A percentile compares a stretch with the other conserved stretches of the same genome.
These are phyloP conservation scores for Valencia hispanica DNA, from an alignment of 2,797 vertebrate species.

Conservation along the genomic window DNA sequence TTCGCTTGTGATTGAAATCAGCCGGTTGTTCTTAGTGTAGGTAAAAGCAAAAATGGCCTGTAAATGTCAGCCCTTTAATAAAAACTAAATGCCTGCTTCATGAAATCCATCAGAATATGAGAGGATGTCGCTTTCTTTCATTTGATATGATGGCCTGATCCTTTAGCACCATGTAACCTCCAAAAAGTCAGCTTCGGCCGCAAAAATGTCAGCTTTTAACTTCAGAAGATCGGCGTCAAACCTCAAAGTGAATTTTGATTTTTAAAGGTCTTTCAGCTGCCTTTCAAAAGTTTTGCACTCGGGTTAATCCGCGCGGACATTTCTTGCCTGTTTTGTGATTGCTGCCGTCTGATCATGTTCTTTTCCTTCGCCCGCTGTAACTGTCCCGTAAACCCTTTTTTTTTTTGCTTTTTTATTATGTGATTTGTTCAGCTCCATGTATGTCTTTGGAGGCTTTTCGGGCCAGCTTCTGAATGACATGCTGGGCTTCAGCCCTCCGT, in stretches of 20 bases:
- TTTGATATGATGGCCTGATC: constrained; percentile 31
- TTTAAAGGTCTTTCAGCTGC: constrained; percentile 19
- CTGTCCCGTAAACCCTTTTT: not conserved
- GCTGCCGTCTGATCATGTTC: not conserved
- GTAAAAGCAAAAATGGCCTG: not conserved
- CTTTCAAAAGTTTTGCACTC: constrained; percentile 4
- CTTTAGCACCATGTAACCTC: constrained; percentile 33
- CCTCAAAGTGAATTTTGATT: constrained; percentile 27
- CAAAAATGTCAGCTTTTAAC: constrained; percentile 62
- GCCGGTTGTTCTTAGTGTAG: not conserved
- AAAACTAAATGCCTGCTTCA: not conserved
- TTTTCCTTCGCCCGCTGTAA: not conserved
- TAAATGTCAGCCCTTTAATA: not conserved
- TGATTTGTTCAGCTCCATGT: constrained; percentile 87
- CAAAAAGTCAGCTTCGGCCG: constrained; percentile 38
- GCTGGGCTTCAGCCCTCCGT: constrained; percentile 90
- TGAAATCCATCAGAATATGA: not conserved
- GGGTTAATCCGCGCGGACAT: not conserved
- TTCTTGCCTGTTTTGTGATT: not conserved
- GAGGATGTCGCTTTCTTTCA: not conserved
- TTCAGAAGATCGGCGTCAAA: constrained; percentile 29
- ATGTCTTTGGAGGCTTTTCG: constrained; percentile 93
- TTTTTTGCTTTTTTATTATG: no score
- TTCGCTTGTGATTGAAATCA: not conserved
- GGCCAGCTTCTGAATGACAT: constrained; percentile 91